Conservation (phyloP, 1,140 invertebrate genomes). For the Myzus persicae region DNA sequence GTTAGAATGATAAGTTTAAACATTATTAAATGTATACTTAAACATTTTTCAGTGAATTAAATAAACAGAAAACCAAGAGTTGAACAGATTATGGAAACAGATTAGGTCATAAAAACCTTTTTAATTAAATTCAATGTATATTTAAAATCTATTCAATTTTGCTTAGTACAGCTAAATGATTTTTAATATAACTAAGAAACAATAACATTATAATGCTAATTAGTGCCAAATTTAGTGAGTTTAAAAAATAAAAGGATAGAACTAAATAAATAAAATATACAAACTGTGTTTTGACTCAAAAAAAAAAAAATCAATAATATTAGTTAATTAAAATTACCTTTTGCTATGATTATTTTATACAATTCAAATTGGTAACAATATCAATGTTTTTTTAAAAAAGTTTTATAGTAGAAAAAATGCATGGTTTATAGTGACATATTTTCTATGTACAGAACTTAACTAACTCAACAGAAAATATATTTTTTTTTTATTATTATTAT, state of each 20-base stretch:
- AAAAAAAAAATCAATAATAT: background rate
- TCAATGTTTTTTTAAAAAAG: no score
- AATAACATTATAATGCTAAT: background rate
- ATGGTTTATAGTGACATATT: no score
- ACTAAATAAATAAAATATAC: background rate
- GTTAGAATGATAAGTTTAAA: background rate
- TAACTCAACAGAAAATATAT: background rate
- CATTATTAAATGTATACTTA: background rate
- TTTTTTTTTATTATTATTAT: no score
- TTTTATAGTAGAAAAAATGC: no score
- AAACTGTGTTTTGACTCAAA: slow-evolving; percentile 38
- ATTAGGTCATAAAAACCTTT: background rate
- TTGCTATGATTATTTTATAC: no score
- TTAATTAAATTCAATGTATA: background rate
- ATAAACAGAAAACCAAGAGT: background rate
- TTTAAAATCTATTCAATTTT: background rate
- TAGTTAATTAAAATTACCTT: background rate
- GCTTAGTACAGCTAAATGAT: background rate
- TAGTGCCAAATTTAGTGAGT: slow-evolving; percentile 20
- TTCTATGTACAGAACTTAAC: no score
- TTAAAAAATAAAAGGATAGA: background rate
- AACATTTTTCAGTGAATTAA: background rate
- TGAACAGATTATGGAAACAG: background rate
- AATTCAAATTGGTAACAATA: no score
- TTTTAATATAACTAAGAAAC: background rate